Evolutionary conservation across 2,797 vertebrate genomes (phyloP).

Genomic region (Melanotaenia trifasciata): DNA sequence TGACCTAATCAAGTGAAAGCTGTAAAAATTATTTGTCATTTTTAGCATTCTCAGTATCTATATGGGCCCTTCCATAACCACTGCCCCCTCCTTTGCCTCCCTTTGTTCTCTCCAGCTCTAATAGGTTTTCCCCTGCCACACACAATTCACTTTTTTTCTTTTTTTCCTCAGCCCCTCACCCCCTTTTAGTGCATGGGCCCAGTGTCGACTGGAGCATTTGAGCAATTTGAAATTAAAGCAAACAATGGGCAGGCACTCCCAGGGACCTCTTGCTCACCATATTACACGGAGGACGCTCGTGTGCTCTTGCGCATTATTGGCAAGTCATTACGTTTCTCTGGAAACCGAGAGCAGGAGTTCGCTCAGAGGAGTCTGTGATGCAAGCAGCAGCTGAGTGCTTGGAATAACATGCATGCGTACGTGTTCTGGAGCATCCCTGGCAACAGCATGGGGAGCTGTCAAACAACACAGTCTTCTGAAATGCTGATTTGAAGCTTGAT

Average conservation of each 20-base stretch:
- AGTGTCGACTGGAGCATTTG: conserved; percentile 85
- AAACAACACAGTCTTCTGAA: conserved; percentile 69
- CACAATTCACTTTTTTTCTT: conserved; percentile 80
- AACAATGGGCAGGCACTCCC: conserved; percentile 85
- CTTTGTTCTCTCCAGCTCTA: conserved; percentile 84
- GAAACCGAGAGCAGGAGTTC: conserved; percentile 79
- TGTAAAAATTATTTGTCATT: conserved; percentile 82
- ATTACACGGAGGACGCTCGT: conserved; percentile 84
- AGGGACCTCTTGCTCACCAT: conserved; percentile 84
- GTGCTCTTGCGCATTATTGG: conserved; percentile 85
- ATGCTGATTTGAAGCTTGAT: conserved; percentile 43
- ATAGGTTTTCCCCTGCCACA: conserved; percentile 83
- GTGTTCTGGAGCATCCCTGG: conserved; percentile 71
- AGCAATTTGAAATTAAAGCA: conserved; percentile 88
- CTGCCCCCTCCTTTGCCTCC: conserved; percentile 74
- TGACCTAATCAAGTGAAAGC: conserved; percentile 80
- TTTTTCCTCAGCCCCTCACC: conserved; percentile 67
- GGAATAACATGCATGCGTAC: conserved; percentile 65
- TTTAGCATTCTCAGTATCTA: conserved; percentile 77
- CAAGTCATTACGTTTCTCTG: conserved; percentile 87
- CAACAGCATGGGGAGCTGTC: conserved; percentile 75
- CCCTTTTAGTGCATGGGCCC: conserved; percentile 79
- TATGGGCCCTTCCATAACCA: conserved; percentile 68
- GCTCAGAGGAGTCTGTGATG: conserved; percentile 78
- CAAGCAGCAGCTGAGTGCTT: conserved; percentile 81